Evolutionary conservation across 2,113 vertebrate genomes (phyloP).

Genomic region (Nyctibius bracteatus): DNA sequence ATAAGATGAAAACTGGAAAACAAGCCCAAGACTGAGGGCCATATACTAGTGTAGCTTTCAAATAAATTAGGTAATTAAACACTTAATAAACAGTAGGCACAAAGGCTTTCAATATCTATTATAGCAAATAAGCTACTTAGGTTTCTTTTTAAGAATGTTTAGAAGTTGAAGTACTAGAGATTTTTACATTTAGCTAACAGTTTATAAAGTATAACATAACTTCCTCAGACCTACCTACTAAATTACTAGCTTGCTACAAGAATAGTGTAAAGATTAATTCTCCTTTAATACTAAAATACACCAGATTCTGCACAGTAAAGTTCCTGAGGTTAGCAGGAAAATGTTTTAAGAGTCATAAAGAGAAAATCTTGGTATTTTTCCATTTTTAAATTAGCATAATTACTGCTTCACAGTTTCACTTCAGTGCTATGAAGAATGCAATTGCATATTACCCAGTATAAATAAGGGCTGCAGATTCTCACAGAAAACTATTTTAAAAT

Average conservation of each 20-base stretch:
- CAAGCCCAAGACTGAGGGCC: background rate
- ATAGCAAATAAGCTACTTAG: background rate
- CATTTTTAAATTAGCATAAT: slow-evolving; percentile 1
- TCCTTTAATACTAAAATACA: background rate
- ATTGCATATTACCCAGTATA: background rate
- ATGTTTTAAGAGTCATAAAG: background rate
- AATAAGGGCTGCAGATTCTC: background rate
- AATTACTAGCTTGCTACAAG: background rate
- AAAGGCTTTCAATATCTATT: background rate
- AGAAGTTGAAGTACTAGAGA: background rate
- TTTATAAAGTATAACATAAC: background rate
- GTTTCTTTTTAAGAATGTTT: background rate
- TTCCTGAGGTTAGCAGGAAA: background rate
- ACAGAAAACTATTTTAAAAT: background rate
- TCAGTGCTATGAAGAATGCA: background rate
- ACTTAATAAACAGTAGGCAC: slow-evolving; percentile 3
- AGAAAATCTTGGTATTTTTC: background rate
- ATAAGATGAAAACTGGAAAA: background rate
- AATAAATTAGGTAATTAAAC: slow-evolving; percentile 19
- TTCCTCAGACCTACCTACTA: background rate
- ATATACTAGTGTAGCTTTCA: background rate
- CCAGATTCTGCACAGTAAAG: background rate
- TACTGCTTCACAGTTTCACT: background rate
- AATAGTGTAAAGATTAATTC: background rate
- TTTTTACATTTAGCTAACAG: background rate